A percentile compares a stretch with the other conserved stretches of the same genome.
phyloP scores from a whole-genome alignment of 1,140 invertebrate genomes.

The Stegodyphus mimosarum region DNA sequence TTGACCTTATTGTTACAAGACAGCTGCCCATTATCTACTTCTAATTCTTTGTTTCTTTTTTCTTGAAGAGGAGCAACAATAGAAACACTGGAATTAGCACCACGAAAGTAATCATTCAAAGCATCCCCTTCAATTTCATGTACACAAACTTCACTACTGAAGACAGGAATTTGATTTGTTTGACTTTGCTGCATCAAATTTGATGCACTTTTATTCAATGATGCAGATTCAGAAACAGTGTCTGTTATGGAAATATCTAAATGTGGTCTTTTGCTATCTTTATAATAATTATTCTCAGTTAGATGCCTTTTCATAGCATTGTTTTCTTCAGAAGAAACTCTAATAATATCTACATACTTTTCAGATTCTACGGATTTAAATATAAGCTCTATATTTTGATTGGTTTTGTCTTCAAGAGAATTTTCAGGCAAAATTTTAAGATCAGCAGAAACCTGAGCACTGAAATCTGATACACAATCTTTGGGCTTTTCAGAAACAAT shows the following conservation, averaged over 20 bases:
- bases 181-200: slow-evolving; percentile 1
- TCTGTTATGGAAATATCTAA: slow-evolving; percentile 7
- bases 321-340: slow-evolving; percentile 29
- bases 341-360: too few relatives aligned
- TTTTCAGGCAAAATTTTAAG: neutral
- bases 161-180: slow-evolving; percentile 1
- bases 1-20: slow-evolving; percentile 22
- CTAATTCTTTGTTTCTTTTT: neutral
- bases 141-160: slow-evolving; percentile 65
- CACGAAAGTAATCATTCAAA: slow-evolving; percentile 79
- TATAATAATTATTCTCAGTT: slow-evolving; percentile 4
- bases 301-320: slow-evolving; percentile 41
- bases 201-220: neutral
- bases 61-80: neutral
- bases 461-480: neutral
- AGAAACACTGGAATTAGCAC: slow-evolving; percentile 76
- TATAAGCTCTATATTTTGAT: slow-evolving; percentile 11
- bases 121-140: slow-evolving; percentile 80
- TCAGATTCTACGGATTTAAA: too few relatives aligned
- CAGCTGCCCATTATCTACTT: slow-evolving; percentile 3
- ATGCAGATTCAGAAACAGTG: neutral
- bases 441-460: neutral
- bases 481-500: neutral
- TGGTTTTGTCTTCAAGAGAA: neutral
- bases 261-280: slow-evolving; percentile 11